Evolutionary conservation across 1,140 invertebrate species (phyloP), one percentile per base, ranked within the genome.

Genomic region (Pantala flavescens): DNA sequence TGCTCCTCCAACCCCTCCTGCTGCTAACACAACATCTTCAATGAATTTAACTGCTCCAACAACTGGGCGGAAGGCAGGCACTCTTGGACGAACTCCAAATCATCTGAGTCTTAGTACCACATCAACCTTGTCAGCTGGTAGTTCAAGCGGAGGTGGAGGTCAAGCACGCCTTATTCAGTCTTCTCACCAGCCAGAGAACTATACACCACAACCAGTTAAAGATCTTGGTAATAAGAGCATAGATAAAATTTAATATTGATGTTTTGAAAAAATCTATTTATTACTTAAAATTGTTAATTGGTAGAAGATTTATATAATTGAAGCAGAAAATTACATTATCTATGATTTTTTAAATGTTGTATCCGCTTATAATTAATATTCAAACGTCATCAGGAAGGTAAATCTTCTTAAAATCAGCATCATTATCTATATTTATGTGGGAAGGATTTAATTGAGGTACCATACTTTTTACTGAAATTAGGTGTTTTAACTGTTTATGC

Each of bases 131-230:
- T 96, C 94, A 77, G 94, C 94, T 75, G 94, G 95, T 78, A 96
- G 94, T 82, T 96, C 93, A 71, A 93, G 94, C 78, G 94, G 95
- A 78, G 96, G 94, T 82, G 96, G 93, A 71, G 95, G 92, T 80
- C 94, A 97, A 82, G 95, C 95, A 23, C 89, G 93, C 79, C 88
- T 97, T 76, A 96, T 97, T 80, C 94, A 96, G 84, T 93, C 94
- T 75, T 96, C 94, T 77, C 93, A 96, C 83, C 92, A 94, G 79
- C 95, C 95, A 70, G 89, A 93, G 78, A 93, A 91, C 79, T 95
- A 95, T 83, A 92, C 94, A 77, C 93, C 93, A 24, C 88, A 90
- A 75, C 88, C 89, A 81, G 89, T 91, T 79, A 91, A 92, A 84
- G 93, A 95, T 84, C 85, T 94, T 87, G 93, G 93, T 95, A 91